phyloP scores from a whole-genome alignment of 2,888 invertebrate genomes.

The Andricus quercusramuli region DNA sequence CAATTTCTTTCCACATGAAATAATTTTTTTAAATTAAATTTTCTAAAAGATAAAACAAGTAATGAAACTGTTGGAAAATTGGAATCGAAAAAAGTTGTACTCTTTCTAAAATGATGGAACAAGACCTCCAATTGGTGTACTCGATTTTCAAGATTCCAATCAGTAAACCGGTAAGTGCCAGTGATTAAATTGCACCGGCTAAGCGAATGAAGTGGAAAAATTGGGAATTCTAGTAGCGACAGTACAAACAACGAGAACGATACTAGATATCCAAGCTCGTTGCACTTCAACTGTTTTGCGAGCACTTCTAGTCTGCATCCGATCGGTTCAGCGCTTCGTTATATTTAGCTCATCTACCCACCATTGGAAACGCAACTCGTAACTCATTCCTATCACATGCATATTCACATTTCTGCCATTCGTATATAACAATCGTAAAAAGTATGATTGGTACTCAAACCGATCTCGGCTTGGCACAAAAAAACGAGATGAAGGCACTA shows the following conservation, averaged over 20 bases:
- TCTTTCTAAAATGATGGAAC: not conserved
- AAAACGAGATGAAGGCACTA: not conserved
- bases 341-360: slow-evolving; percentile 40
- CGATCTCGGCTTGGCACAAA: not conserved
- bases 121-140: not conserved
- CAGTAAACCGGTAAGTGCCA: slow-evolving; percentile 7
- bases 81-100: not conserved
- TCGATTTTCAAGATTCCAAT: slow-evolving; percentile 29
- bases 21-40: not conserved
- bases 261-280: slow-evolving; percentile 51
- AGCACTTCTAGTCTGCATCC: slow-evolving; percentile 49
- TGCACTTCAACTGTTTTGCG: slow-evolving; percentile 59
- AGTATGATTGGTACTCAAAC: not conserved
- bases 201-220: slow-evolving; percentile 50
- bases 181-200: slow-evolving; percentile 40
- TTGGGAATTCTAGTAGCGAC: slow-evolving; percentile 51
- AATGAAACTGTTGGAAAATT: not conserved
- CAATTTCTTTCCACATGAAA: too few species aligned
- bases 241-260: slow-evolving; percentile 51
- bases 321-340: slow-evolving; percentile 50
- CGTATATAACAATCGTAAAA: slow-evolving; percentile 5
- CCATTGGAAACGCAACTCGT: slow-evolving; percentile 31
- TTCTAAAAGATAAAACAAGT: not conserved
- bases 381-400: slow-evolving; percentile 22
- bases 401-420: slow-evolving; percentile 17